phyloP scores from a whole-genome alignment of 2,797 vertebrate species.

The Monodelphis domestica region DNA sequence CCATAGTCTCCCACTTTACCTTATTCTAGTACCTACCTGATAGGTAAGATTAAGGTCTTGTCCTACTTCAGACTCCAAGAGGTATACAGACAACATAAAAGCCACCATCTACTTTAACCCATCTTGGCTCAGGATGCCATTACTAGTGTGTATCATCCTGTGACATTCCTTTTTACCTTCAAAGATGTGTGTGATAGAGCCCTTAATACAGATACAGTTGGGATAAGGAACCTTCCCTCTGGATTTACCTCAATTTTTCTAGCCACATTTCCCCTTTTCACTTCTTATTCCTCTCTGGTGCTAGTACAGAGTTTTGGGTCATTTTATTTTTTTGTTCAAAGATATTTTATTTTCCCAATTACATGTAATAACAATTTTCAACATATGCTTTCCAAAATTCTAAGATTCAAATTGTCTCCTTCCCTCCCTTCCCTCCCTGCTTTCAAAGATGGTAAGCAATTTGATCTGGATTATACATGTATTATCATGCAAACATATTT shows the following conservation, averaged over 20 bases:
- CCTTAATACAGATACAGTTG: not conserved
- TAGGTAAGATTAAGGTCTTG: not conserved
- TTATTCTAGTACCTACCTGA: not conserved
- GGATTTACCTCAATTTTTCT: not conserved
- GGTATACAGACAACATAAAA: not conserved
- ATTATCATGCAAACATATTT: no score
- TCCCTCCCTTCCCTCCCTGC: no score
- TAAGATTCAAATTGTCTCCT: no score
- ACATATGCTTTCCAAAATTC: no score
- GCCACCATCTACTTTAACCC: not conserved
- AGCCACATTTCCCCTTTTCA: not conserved
- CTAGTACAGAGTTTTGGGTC: not conserved
- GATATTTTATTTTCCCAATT: no score
- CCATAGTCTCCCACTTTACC: not conserved
- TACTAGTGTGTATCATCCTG: not conserved
- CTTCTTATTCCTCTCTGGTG: not conserved
- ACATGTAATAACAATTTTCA: no score
- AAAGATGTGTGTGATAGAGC: not conserved
- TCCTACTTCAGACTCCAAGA: not conserved
- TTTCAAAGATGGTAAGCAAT: no score
- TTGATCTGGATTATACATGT: no score
- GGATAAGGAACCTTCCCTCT: not conserved
- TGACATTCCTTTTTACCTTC: not conserved
- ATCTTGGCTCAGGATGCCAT: not conserved
- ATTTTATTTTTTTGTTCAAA: no score